These are phyloP conservation scores for Hexactinellida sp. DNA, from an alignment of 37 sponge, comb jelly and placozoan species.

Conservation along the genomic window DNA sequence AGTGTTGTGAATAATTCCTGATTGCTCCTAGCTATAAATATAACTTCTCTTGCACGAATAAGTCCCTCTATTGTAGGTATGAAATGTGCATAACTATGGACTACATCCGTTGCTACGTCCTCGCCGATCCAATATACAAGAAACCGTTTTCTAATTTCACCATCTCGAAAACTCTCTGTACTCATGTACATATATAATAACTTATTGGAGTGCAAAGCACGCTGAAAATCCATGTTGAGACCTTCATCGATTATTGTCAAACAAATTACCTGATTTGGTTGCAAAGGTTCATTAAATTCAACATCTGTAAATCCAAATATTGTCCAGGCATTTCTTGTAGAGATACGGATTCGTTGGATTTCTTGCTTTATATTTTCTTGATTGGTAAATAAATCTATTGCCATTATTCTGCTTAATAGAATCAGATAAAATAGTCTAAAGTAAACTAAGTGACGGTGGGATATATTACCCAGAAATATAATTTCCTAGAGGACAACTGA, in stretches of 20 bases:
- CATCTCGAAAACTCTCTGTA: neutral
- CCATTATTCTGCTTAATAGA: neutral
- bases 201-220: neutral
- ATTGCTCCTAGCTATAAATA: neutral
- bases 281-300: neutral
- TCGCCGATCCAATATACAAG: neutral
- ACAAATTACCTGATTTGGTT: neutral
- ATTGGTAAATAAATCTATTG: neutral
- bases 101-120: neutral
- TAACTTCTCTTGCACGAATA: neutral
- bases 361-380: neutral
- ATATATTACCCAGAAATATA: too few relatives aligned
- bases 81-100: neutral
- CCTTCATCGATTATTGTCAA: neutral
- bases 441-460: too few relatives aligned
- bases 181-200: neutral
- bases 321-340: neutral
- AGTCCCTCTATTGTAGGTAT: neutral
- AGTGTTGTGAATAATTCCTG: neutral
- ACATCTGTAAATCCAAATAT: neutral
- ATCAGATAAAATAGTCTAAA: too few relatives aligned
- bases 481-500: too few relatives aligned
- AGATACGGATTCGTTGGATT: neutral
- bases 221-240: neutral
- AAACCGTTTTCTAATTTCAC: neutral